These are phyloP conservation scores for Callipepla californica DNA, from an alignment of 2,113 vertebrate species.

Conservation along the genomic window DNA sequence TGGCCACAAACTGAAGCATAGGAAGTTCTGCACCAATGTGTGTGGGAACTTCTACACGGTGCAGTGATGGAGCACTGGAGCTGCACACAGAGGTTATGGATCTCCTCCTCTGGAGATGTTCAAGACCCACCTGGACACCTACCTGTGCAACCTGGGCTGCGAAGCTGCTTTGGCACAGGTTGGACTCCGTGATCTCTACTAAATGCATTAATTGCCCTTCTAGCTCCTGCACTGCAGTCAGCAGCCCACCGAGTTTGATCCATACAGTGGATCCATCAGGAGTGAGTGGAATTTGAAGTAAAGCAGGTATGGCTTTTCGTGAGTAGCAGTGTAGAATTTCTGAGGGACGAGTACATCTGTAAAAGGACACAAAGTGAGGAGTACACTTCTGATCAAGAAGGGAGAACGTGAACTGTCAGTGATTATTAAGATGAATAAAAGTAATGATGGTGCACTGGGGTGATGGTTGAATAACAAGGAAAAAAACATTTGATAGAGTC, in stretches of 20 bases:
- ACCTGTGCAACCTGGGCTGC: no score
- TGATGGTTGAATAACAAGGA: background rate
- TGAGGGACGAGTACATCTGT: background rate
- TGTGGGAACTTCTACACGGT: no score
- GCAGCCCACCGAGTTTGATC: background rate
- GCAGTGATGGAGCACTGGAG: no score
- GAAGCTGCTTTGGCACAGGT: no score
- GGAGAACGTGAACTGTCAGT: background rate
- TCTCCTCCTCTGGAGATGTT: no score
- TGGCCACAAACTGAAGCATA: no score
- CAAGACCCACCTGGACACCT: no score
- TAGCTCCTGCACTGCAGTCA: background rate
- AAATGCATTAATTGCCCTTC: background rate
- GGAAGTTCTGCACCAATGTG: no score
- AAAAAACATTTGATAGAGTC: background rate
- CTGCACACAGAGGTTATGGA: no score
- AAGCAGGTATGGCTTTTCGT: background rate
- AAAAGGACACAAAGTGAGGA: background rate
- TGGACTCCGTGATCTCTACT: no score
- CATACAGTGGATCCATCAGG: background rate
- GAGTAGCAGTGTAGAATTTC: background rate
- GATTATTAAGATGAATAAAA: background rate
- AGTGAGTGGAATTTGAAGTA: background rate
- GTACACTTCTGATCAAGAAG: background rate
- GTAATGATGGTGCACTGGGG: no score